These are phyloP conservation scores for Pyrrhosoma nymphula DNA, from an alignment of 2,888 invertebrate species.

Conservation along the genomic window DNA sequence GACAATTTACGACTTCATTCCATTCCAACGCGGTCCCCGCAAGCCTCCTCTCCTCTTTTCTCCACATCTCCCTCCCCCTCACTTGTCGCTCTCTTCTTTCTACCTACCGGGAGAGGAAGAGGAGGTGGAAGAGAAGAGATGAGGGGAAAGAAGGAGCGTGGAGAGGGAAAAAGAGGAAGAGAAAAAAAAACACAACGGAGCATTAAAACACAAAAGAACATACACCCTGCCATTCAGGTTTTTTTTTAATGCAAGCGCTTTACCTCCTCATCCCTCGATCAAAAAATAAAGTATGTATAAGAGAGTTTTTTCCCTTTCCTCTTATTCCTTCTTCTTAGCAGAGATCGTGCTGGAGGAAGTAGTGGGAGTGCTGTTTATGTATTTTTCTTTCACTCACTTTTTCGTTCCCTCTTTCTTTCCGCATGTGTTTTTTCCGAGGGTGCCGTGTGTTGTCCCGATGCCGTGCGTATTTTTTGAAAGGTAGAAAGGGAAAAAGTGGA, in stretches of 20 bases:
- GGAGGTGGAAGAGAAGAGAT: constrained; percentile 10
- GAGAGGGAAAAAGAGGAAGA: not conserved
- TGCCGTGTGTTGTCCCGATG: not conserved
- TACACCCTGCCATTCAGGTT: not conserved
- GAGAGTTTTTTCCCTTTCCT: not conserved
- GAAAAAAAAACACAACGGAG: not conserved
- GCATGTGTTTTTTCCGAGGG: not conserved
- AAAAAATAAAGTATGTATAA: not conserved
- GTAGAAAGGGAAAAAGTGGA: not conserved
- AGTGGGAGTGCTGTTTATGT: not conserved
- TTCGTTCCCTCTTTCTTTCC: not conserved
- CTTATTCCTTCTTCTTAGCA: not conserved
- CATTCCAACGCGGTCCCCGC: constrained; percentile 20
- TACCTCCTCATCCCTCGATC: not conserved
- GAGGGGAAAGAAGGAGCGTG: not conserved
- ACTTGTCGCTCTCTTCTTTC: not conserved
- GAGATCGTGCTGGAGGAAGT: not conserved
- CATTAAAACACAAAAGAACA: constrained; percentile 3
- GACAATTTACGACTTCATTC: constrained; percentile 39
- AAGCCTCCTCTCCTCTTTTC: not conserved
- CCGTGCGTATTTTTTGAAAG: not conserved
- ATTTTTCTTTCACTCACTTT: not conserved
- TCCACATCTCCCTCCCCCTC: too few relatives aligned
- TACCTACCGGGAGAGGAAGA: not conserved
- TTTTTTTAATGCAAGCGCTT: not conserved